Conservation (phyloP, 2,113 vertebrate genomes). For the Sus scrofa region DNA sequence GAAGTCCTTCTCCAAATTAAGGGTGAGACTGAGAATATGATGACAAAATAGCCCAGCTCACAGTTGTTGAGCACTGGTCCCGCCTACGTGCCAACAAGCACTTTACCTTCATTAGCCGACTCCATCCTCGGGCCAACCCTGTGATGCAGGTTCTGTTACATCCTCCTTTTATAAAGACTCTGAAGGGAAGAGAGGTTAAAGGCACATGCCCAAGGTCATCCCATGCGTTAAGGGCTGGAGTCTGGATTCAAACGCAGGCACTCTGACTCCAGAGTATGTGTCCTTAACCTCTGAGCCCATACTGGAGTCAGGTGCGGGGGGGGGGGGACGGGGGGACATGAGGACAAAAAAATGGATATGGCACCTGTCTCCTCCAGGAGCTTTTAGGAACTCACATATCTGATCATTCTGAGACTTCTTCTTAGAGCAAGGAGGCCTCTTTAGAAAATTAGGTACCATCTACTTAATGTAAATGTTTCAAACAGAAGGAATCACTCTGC, state of each 20-base stretch:
- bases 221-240: not conserved
- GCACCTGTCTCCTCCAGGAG: not conserved
- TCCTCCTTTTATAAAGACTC: not conserved
- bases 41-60: not conserved
- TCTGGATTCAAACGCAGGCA: not conserved
- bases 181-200: not conserved
- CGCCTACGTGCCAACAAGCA: not conserved
- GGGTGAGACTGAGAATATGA: not conserved
- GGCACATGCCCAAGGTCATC: not conserved
- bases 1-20: constrained; percentile 54
- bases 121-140: not conserved
- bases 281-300: not conserved
- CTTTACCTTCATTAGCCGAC: not conserved
- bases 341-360: not conserved
- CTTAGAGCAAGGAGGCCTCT: not conserved
- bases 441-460: constrained; percentile 37
- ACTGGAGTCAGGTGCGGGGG: not conserved
- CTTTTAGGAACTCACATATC: not conserved
- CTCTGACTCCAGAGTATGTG: not conserved
- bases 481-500: constrained; percentile 8
- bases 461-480: constrained; percentile 17
- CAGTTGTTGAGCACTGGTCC: not conserved
- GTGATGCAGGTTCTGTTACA: not conserved
- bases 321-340: not conserved
- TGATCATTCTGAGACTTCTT: constrained; percentile 14